A percentile compares a stretch with the other conserved stretches of the same genome.
Evolutionary conservation across 2,888 invertebrate species (phyloP).

Genomic region (Aleiodes leptofemur): DNA sequence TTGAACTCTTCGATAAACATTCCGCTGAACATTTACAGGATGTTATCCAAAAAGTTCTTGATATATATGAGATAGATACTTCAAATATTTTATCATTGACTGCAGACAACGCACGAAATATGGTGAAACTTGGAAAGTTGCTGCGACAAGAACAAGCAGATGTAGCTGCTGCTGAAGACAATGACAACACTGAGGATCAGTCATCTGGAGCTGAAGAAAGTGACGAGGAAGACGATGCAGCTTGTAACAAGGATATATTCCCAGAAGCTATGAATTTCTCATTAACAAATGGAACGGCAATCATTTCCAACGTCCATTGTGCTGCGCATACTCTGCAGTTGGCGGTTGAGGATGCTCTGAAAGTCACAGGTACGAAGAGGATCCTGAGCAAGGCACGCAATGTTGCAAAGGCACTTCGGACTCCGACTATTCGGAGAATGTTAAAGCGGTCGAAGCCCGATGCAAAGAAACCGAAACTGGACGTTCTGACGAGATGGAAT

Average conservation of each 20-base stretch:
- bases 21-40: background rate
- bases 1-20: conserved; percentile 4
- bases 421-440: background rate
- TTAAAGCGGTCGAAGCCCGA: background rate
- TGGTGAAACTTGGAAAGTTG: conserved; percentile 16
- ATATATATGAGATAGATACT: background rate
- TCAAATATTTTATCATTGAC: conserved; percentile 25
- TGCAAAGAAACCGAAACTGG: background rate
- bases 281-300: no score
- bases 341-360: background rate
- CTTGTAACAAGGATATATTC: no score
- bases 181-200: background rate
- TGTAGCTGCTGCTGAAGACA: background rate
- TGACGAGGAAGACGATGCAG: no score
- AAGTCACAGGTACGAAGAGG: background rate
- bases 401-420: conserved; percentile 1
- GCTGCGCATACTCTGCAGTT: no score
- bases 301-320: no score
- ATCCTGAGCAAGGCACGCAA: background rate
- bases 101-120: conserved; percentile 22
- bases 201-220: no score
- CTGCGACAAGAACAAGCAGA: background rate
- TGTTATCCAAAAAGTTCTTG: background rate
- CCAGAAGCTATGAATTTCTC: no score
- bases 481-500: background rate